Percentiles rank a stretch among this genome's conserved stretches.
These are phyloP conservation scores for Plagodis pulveraria DNA, from an alignment of 2,888 invertebrate species.

Conservation along the genomic window DNA sequence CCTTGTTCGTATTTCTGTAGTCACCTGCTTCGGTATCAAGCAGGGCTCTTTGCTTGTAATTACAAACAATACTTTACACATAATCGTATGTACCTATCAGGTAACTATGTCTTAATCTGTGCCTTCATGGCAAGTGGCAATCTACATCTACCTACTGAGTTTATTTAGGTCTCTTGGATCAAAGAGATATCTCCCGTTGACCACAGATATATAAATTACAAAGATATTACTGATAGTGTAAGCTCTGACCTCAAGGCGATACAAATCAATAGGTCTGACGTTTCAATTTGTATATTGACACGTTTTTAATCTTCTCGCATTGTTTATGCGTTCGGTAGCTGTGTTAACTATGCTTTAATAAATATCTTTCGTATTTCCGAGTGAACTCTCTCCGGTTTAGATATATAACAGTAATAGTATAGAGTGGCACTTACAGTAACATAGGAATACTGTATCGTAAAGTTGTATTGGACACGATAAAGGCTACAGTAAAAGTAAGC, in stretches of 20 bases:
- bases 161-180: conserved; percentile 42
- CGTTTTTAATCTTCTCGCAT: conserved; percentile 77
- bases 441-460: no score
- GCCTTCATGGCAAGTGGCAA: no score
- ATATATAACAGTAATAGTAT: not conserved
- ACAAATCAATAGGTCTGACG: conserved; percentile 79
- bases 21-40: no score
- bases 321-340: conserved; percentile 80
- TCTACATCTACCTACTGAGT: not conserved
- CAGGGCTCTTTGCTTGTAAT: conserved; percentile 6
- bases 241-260: conserved; percentile 56
- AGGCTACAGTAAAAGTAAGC: no score
- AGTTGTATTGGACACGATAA: no score
- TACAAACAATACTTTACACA: conserved; percentile 5
- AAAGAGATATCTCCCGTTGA: conserved; percentile 32
- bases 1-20: no score
- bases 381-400: conserved; percentile 19
- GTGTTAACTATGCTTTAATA: conserved; percentile 64
- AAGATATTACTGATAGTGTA: conserved; percentile 27
- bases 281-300: conserved; percentile 82
- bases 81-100: no score
- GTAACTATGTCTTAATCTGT: no score
- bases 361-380: conserved; percentile 61
- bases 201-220: conserved; percentile 33
- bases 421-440: no score